Percentiles rank a stretch among this genome's conserved stretches.
Evolutionary conservation across 2,888 invertebrate species (phyloP).

Genomic region (Caenorhabditis sp.): DNA sequence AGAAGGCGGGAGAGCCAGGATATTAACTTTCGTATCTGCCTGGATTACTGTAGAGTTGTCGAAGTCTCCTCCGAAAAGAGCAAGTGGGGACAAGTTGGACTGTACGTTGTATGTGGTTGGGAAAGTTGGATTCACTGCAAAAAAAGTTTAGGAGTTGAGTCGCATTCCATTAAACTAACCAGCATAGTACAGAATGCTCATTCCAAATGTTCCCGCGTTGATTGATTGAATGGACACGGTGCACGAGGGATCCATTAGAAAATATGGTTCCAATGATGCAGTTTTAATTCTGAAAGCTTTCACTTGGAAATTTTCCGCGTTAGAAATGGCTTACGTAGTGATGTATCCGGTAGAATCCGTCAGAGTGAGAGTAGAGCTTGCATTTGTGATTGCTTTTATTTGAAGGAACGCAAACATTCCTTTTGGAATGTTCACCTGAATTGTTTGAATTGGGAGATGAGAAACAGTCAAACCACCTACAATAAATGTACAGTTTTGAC

Average conservation of each 20-base stretch:
- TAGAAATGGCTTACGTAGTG: conserved; percentile 7
- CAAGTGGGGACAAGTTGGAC: conserved; percentile 15
- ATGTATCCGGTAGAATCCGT: conserved; percentile 37
- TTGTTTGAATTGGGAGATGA: neutral
- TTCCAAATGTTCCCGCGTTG: conserved; percentile 10
- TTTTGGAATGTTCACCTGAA: conserved; percentile 42
- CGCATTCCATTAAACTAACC: neutral
- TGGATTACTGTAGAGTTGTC: conserved; percentile 22
- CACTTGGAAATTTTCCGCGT: neutral
- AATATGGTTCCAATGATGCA: conserved; percentile 12
- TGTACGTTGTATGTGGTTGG: neutral
- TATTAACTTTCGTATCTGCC: conserved; percentile 19
- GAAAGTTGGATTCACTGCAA: conserved; percentile 10
- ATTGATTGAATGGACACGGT: conserved; percentile 4
- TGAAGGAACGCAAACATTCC: conserved; percentile 26
- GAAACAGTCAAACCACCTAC: too few relatives aligned
- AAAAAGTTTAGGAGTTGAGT: neutral
- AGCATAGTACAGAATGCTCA: conserved; percentile 2
- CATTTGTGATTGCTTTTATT: conserved; percentile 11
- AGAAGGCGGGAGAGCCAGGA: conserved; percentile 12
- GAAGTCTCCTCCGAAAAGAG: conserved; percentile 10
- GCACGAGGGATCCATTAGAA: conserved; percentile 25
- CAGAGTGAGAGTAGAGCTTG: conserved; percentile 2
- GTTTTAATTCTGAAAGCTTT: neutral
- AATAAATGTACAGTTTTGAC: conserved; percentile 48